These are phyloP conservation scores for Clusia tigrina DNA, from an alignment of 2,888 invertebrate species.

Conservation along the genomic window DNA sequence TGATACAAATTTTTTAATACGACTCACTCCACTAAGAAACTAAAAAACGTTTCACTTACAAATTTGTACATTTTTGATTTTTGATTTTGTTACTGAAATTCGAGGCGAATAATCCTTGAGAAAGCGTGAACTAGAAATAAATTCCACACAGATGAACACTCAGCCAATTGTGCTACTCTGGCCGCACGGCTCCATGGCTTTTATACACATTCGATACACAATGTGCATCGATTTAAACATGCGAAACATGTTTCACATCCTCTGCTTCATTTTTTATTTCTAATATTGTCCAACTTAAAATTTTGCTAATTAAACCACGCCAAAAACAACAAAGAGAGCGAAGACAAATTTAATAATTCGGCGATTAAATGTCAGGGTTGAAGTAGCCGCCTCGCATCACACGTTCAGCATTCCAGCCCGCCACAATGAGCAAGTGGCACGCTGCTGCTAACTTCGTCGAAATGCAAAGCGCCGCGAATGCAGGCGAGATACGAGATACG, in stretches of 20 bases:
- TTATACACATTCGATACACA: slow-evolving; percentile 44
- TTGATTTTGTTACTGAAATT: slow-evolving; percentile 3
- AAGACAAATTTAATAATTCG: slow-evolving; percentile 17
- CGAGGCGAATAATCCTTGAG: no score
- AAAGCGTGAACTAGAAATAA: slow-evolving; percentile 32
- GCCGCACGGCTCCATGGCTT: slow-evolving; percentile 40
- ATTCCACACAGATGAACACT: slow-evolving; percentile 41
- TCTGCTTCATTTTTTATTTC: slow-evolving; percentile 18
- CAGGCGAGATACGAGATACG: no score
- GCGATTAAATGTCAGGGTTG: slow-evolving; percentile 56
- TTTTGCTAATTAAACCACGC: slow-evolving; percentile 27
- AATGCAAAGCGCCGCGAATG: neutral
- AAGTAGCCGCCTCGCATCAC: slow-evolving; percentile 4
- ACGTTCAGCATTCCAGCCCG: no score
- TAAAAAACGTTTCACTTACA: slow-evolving; percentile 51
- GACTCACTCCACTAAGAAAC: no score
- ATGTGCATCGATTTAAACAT: slow-evolving; percentile 46
- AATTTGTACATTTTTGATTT: slow-evolving; percentile 48
- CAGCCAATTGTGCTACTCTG: slow-evolving; percentile 37
- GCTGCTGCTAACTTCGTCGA: neutral
- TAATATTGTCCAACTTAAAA: neutral
- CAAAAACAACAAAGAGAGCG: slow-evolving; percentile 4
- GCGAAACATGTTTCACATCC: slow-evolving; percentile 60
- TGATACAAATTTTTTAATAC: slow-evolving; percentile 6
- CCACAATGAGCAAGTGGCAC: neutral